Conservation (phyloP, 2,888 invertebrate genomes). For the Tetranychus truncatus region DNA sequence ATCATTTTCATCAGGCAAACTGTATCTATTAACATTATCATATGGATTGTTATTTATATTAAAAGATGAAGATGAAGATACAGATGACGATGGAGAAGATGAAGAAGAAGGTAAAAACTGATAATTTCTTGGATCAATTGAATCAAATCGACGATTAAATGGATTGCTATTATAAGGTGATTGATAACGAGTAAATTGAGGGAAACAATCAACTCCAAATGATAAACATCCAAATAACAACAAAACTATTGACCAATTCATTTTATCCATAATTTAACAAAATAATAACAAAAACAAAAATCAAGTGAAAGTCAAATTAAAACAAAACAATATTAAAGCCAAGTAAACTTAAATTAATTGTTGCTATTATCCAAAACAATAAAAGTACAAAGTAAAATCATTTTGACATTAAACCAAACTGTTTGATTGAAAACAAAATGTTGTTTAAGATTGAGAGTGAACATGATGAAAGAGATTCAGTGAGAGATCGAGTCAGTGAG, state of each 20-base stretch:
- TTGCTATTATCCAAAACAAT: too few relatives aligned
- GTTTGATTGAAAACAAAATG: neutral
- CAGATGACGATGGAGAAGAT: neutral
- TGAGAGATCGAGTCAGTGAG: constrained; percentile 2
- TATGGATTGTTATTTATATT: neutral
- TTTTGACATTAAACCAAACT: neutral
- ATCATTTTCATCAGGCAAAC: neutral
- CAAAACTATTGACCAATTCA: neutral
- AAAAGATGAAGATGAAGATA: neutral
- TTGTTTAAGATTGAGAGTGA: neutral
- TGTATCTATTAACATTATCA: neutral
- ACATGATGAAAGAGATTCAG: neutral
- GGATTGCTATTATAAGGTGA: neutral
- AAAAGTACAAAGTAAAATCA: neutral
- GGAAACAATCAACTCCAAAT: neutral
- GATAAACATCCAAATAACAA: neutral
- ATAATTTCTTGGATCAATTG: neutral
- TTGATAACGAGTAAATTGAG: neutral
- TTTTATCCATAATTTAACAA: neutral
- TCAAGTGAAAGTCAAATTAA: neutral
- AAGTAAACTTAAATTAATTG: too few relatives aligned
- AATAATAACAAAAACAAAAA: neutral
- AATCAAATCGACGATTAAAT: neutral
- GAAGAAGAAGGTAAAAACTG: neutral
- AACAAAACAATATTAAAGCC: neutral